These are phyloP conservation scores for Prolemur simus DNA, from an alignment of 2,113 vertebrate species.

Conservation along the genomic window DNA sequence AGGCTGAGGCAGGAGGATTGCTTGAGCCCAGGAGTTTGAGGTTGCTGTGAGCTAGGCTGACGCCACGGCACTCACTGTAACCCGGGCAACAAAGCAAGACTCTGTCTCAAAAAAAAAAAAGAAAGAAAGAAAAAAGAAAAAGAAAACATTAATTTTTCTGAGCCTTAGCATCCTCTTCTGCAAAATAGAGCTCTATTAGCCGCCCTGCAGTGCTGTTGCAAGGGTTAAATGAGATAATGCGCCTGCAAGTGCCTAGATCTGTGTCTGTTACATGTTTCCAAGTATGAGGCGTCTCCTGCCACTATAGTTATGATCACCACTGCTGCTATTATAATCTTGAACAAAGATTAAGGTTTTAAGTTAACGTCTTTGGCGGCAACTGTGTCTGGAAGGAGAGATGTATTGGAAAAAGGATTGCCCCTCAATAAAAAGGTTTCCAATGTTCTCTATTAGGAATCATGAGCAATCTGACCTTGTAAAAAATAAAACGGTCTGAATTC, in stretches of 20 bases:
- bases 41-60: too few species aligned
- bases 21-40: too few species aligned
- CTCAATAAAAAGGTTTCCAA: conserved; percentile 48
- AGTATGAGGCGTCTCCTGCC: background rate
- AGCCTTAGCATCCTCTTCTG: background rate
- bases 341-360: conserved; percentile 65
- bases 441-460: conserved; percentile 67
- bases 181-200: background rate
- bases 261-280: background rate
- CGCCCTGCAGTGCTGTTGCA: background rate
- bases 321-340: conserved; percentile 36
- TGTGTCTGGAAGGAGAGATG: conserved; percentile 64
- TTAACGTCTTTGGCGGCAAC: conserved; percentile 47
- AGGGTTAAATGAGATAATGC: background rate
- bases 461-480: conserved; percentile 75
- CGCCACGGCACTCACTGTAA: too few species aligned
- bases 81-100: too few species aligned
- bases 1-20: too few species aligned
- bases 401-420: conserved; percentile 37
- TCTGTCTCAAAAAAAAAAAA: too few species aligned
- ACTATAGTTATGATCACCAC: background rate
- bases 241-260: background rate
- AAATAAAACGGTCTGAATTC: conserved; percentile 76
- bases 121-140: too few species aligned
- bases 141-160: background rate